phyloP scores from a whole-genome alignment of 2,888 invertebrate species.

The Lochmaea capreae region DNA sequence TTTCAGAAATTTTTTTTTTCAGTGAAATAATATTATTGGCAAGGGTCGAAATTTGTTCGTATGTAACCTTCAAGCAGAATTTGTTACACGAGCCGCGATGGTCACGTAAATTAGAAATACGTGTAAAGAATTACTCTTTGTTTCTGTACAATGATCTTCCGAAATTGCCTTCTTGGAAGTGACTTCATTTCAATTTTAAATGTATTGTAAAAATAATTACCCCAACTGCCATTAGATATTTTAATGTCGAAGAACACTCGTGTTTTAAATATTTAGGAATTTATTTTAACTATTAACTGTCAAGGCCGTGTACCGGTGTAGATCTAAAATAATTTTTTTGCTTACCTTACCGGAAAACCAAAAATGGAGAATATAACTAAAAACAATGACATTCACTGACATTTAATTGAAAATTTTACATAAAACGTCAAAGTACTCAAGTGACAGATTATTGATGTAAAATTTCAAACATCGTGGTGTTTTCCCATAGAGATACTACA shows the following conservation, averaged over 20 bases:
- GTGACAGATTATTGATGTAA: too few relatives aligned
- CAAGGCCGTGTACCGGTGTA: background rate
- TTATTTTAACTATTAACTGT: background rate
- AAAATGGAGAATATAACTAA: too few relatives aligned
- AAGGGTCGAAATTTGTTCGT: background rate
- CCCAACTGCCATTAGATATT: conserved; percentile 4
- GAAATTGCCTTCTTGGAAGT: conserved; percentile 21
- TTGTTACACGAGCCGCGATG: conserved; percentile 13
- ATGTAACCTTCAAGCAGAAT: conserved; percentile 10
- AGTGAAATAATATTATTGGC: background rate
- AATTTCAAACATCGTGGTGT: too few relatives aligned
- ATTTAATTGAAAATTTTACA: too few relatives aligned
- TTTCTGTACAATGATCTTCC: conserved; percentile 29
- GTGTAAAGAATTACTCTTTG: conserved; percentile 32
- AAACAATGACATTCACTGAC: too few relatives aligned
- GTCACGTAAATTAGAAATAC: conserved; percentile 26
- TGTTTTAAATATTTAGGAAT: background rate
- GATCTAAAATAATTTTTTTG: too few relatives aligned
- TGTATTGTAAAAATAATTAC: conserved; percentile 15
- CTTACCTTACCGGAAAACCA: too few relatives aligned
- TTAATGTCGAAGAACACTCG: background rate
- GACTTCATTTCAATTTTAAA: conserved; percentile 28
- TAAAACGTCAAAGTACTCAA: too few relatives aligned
- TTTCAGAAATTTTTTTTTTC: too few relatives aligned
- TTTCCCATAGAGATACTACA: too few relatives aligned